These are phyloP conservation scores for Hoplodrina ambigua DNA, from an alignment of 2,888 invertebrate species.

Conservation along the genomic window DNA sequence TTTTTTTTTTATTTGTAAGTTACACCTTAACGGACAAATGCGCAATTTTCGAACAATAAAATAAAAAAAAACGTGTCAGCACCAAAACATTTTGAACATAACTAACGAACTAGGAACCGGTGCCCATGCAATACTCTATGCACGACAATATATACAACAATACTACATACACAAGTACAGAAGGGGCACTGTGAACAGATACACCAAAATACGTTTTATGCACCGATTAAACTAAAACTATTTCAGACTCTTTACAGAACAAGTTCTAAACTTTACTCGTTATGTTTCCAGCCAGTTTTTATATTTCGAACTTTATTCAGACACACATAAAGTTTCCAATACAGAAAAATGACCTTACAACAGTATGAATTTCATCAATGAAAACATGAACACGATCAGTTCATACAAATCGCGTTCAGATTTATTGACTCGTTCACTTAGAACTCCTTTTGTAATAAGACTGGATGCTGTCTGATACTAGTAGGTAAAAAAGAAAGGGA, in stretches of 20 bases:
- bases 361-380: not conserved
- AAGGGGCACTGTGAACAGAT: not conserved
- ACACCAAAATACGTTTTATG: not conserved
- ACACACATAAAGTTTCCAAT: too few species aligned
- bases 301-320: too few species aligned
- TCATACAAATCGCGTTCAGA: not conserved
- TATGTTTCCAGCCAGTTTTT: too few species aligned
- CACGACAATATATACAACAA: slow-evolving; percentile 47
- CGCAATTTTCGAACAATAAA: slow-evolving; percentile 62
- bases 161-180: slow-evolving; percentile 12
- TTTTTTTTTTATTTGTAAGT: slow-evolving; percentile 2
- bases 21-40: slow-evolving; percentile 47
- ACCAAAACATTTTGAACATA: slow-evolving; percentile 73
- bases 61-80: slow-evolving; percentile 75
- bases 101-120: slow-evolving; percentile 78
- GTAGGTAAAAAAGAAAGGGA: not conserved
- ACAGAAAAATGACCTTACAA: too few species aligned
- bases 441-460: not conserved
- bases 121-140: slow-evolving; percentile 62
- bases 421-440: not conserved
- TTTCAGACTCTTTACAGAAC: too few species aligned
- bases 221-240: not conserved
- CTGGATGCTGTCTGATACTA: not conserved
- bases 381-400: not conserved
- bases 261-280: too few species aligned